Percentiles rank a stretch among this genome's conserved stretches.
phyloP scores from a whole-genome alignment of 1,140 invertebrate species.

The Drosophila arizonae region DNA sequence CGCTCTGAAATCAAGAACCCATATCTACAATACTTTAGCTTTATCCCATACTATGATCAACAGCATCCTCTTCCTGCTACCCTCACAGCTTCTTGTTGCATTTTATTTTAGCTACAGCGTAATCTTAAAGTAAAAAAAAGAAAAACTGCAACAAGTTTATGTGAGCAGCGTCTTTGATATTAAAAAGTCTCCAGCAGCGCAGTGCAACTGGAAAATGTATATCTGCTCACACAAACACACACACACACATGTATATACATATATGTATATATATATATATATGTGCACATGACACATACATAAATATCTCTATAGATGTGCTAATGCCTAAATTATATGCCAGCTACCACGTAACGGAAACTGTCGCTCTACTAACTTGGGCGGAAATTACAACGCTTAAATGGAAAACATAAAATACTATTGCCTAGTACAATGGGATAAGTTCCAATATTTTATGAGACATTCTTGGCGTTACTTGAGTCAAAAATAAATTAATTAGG shows the following conservation, averaged over 20 bases:
- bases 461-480: too few species aligned
- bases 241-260: not conserved
- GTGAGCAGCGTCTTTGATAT: slow-evolving; percentile 40
- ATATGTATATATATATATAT: not conserved
- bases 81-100: not conserved
- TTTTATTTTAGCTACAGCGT: not conserved
- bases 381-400: slow-evolving; percentile 79
- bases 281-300: slow-evolving; percentile 10
- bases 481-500: too few species aligned
- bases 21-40: not conserved
- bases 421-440: slow-evolving; percentile 12
- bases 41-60: not conserved
- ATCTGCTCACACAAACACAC: not conserved
- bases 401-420: slow-evolving; percentile 71
- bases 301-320: slow-evolving; percentile 44
- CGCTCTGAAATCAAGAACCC: not conserved
- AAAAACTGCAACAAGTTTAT: slow-evolving; percentile 61
- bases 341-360: slow-evolving; percentile 63
- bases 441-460: not conserved
- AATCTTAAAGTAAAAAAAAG: not conserved
- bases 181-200: slow-evolving; percentile 68
- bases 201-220: slow-evolving; percentile 45
- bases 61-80: not conserved
- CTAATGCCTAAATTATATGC: slow-evolving; percentile 78
- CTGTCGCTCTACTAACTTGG: slow-evolving; percentile 71